Base-by-base conservation (phyloP, 2,113 vertebrate genomes). In the Furnarius figulus region DNA sequence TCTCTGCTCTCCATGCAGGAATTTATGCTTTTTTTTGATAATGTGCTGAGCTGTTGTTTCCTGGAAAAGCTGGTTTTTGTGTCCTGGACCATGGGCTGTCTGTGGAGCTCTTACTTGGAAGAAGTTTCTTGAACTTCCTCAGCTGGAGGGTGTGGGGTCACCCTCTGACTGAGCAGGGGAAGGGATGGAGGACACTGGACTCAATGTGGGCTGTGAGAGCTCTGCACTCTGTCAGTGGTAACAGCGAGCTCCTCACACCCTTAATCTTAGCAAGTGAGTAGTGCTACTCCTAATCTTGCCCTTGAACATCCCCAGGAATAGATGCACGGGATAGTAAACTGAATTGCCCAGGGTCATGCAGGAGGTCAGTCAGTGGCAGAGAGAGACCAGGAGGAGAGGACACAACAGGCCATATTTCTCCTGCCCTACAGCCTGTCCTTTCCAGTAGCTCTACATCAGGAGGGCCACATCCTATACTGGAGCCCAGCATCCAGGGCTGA, bases 21-120 rank as follows among this genome's bases (percentile, higher is more conserved):
- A 37, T 80, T 50, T 46, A 4, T 56, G 28, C 4, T 15, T 18
- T 81, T 55, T 70, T 92, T 83, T 84, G 27, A 87, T 92, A 78
- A 75, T 31, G 52, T 82, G 67, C 86, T 81, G 91, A 96, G 88
- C 35, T 94, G 59, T 66, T 83, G 22, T 88, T 93, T 84, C 72
- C 61, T 83, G 59, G 75, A 77, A 85, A 91, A 83, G 33, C 39
- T 89, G 28, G 0, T 2, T 31, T 55, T 76, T 5, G 0, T 80
- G 75, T 35, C 16, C 42, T 78, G 56, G 14, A 86, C 74, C 65
- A 27, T 2, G 1, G 28, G 56, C 56, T 90, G 67, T 56, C 72
- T 77, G 19, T 52, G 52, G 47, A 93, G 33, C 27, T 62, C 63
- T 73, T 56, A 23, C 47, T 87, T 83, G 52, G 70, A 93, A 85